Evolutionary conservation across 2,797 vertebrate species (phyloP).

Genomic region (Echiichthys vipera): DNA sequence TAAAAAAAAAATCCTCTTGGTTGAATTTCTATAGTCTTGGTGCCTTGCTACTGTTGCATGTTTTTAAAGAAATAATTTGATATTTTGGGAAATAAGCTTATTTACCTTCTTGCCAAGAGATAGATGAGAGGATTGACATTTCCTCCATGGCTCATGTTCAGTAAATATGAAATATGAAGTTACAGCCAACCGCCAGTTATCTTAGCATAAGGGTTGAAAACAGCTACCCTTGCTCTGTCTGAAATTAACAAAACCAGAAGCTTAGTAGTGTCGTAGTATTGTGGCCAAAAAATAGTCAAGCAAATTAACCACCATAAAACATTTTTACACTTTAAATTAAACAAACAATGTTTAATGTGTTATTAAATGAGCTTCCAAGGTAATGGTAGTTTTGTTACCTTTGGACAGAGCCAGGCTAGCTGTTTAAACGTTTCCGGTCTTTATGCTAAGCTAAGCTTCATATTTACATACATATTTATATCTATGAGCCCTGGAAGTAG

Average conservation of each 20-base stretch:
- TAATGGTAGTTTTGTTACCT: background rate
- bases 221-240: background rate
- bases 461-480: background rate
- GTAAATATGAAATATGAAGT: slow-evolving; percentile 3
- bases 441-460: slow-evolving; percentile 11
- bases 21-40: slow-evolving; percentile 60
- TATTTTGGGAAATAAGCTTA: background rate
- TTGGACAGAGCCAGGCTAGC: background rate
- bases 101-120: slow-evolving; percentile 5
- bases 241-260: background rate
- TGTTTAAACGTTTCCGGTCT: background rate
- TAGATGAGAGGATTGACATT: background rate
- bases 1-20: slow-evolving; percentile 65
- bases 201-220: background rate
- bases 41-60: background rate
- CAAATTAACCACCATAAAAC: background rate
- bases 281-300: too few species aligned
- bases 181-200: background rate
- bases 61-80: slow-evolving; percentile 8
- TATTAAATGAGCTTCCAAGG: slow-evolving; percentile 1
- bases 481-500: background rate
- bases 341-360: background rate
- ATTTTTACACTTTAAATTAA: background rate
- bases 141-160: background rate
- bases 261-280: too few species aligned